Conservation (phyloP, 2,888 invertebrate species). For the Drosophila falleni region DNA sequence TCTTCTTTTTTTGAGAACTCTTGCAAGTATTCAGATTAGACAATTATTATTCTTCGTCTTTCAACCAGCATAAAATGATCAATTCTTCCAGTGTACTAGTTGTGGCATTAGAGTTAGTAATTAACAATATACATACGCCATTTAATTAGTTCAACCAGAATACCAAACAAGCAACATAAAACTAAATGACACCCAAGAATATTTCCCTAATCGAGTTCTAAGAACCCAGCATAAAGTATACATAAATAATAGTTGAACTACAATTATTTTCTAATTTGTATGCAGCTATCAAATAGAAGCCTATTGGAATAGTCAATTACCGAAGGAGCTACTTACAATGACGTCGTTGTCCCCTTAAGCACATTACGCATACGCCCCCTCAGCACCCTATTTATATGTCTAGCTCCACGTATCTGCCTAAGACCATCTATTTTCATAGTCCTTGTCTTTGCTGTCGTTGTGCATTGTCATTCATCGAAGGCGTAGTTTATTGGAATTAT, state of each 20-base stretch:
- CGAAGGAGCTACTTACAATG: conserved; percentile 19
- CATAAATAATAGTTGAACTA: conserved; percentile 35
- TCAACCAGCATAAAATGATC: not conserved
- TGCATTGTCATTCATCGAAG: conserved; percentile 39
- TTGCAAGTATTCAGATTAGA: no score
- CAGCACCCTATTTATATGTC: conserved; percentile 16
- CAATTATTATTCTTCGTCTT: no score
- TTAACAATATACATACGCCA: conserved; percentile 30
- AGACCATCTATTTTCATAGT: conserved; percentile 15
- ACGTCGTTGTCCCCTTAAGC: conserved; percentile 31
- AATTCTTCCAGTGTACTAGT: not conserved
- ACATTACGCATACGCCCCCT: conserved; percentile 51
- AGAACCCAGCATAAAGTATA: conserved; percentile 29
- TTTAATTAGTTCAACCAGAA: conserved; percentile 44
- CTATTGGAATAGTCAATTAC: conserved; percentile 11
- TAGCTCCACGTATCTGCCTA: conserved; percentile 25
- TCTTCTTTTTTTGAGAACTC: not conserved
- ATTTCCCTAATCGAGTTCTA: conserved; percentile 53
- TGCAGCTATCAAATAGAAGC: conserved; percentile 36
- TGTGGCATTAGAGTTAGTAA: conserved; percentile 11
- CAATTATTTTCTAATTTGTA: conserved; percentile 79
- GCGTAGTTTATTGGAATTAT: conserved; percentile 63
- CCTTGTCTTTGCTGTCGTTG: conserved; percentile 15
- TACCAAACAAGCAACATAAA: conserved; percentile 39
- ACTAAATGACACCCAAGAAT: conserved; percentile 3